These are phyloP conservation scores for Pollenia griseotomentosa DNA, from an alignment of 2,888 invertebrate species.

Conservation along the genomic window DNA sequence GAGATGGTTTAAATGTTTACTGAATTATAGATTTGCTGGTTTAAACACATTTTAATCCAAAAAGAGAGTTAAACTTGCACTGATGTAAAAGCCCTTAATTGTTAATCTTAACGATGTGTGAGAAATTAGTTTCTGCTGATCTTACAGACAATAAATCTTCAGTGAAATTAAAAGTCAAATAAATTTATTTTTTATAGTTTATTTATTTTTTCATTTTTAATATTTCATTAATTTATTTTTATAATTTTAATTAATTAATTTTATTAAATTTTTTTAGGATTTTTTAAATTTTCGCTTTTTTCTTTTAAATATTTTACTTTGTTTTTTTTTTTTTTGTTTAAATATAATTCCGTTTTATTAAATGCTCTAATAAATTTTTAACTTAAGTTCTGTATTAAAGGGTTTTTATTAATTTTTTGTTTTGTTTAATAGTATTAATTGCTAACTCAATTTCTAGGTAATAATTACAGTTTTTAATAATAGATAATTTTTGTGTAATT, in stretches of 20 bases:
- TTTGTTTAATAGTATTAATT: constrained; percentile 14
- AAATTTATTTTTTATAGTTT: constrained; percentile 7
- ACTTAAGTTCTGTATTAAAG: constrained; percentile 59
- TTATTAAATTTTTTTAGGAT: constrained; percentile 25
- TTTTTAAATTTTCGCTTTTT: constrained; percentile 28
- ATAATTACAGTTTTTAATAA: constrained; percentile 8
- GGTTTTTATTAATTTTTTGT: constrained; percentile 16
- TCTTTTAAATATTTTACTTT: constrained; percentile 37
- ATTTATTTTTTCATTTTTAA: constrained; percentile 43
- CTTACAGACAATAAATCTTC: background rate
- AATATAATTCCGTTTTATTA: constrained; percentile 69
- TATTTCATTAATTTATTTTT: constrained; percentile 52
- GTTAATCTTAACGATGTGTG: too few relatives aligned
- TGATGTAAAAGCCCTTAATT: too few relatives aligned
- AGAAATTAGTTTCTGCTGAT: background rate
- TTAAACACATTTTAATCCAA: too few relatives aligned
- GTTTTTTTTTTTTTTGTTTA: constrained; percentile 7
- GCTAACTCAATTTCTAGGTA: constrained; percentile 52
- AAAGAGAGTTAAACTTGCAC: too few relatives aligned
- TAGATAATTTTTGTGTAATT: background rate
- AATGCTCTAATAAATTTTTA: constrained; percentile 70
- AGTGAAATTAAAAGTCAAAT: constrained; percentile 17
- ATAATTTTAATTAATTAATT: constrained; percentile 30
- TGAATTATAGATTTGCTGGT: too few relatives aligned
- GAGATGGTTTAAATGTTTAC: too few relatives aligned